Conservation (phyloP, 2,888 invertebrate species). For the Clistopyga incitator region DNA sequence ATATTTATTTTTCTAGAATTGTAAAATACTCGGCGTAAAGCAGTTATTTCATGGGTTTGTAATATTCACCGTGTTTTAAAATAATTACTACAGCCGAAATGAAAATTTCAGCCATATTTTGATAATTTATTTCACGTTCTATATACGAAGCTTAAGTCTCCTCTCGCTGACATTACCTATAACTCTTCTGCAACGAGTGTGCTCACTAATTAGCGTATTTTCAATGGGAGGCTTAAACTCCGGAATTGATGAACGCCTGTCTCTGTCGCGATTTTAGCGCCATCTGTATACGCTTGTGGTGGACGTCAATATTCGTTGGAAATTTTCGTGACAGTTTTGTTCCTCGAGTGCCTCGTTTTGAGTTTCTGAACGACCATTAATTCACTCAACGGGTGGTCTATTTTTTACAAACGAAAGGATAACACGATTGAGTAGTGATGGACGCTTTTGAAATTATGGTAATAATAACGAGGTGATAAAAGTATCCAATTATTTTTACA, state of each 20-base stretch:
- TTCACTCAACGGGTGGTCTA: background rate
- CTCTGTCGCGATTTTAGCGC: slow-evolving; percentile 5
- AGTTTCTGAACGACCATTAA: slow-evolving; percentile 17
- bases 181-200: slow-evolving; percentile 24
- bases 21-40: too few relatives aligned
- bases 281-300: slow-evolving; percentile 9
- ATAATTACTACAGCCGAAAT: background rate
- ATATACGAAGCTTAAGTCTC: slow-evolving; percentile 12
- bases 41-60: background rate
- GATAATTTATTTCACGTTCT: background rate
- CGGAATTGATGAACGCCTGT: background rate
- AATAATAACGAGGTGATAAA: background rate
- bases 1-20: too few relatives aligned
- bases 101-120: background rate
- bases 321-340: slow-evolving; percentile 43
- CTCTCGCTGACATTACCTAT: slow-evolving; percentile 3
- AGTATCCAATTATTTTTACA: slow-evolving; percentile 9
- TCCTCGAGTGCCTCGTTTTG: slow-evolving; percentile 10
- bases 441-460: slow-evolving; percentile 25
- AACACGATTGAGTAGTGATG: slow-evolving; percentile 3
- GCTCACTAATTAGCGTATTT: slow-evolving; percentile 25
- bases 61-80: background rate
- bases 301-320: slow-evolving; percentile 7
- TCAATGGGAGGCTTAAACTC: slow-evolving; percentile 7
- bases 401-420: background rate